phyloP scores from a whole-genome alignment of 2,888 invertebrate species.

The Cryptophagus acutangulus region DNA sequence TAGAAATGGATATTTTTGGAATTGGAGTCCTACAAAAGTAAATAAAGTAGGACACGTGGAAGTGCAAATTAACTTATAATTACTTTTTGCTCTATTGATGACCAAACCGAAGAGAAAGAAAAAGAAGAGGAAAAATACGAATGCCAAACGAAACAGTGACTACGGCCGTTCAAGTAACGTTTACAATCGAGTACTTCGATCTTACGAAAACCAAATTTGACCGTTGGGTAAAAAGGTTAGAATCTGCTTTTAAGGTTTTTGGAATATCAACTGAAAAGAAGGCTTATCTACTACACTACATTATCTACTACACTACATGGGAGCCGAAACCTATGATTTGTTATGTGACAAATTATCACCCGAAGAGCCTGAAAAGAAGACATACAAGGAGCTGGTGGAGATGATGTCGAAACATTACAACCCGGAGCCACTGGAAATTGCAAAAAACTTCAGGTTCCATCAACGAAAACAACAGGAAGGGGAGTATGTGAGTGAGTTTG shows the following conservation, averaged over 20 bases:
- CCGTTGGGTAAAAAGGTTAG: slow-evolving; percentile 15
- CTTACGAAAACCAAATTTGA: slow-evolving; percentile 8
- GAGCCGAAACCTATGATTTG: slow-evolving; percentile 12
- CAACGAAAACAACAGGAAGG: slow-evolving; percentile 26
- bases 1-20: no score
- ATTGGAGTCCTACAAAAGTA: no score
- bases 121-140: no score
- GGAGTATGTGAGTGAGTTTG: slow-evolving; percentile 23
- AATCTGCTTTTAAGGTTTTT: slow-evolving; percentile 16
- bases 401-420: slow-evolving; percentile 15
- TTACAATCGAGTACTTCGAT: slow-evolving; percentile 14
- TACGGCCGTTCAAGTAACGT: not conserved
- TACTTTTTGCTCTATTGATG: no score
- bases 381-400: slow-evolving; percentile 10
- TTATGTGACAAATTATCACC: slow-evolving; percentile 21
- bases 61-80: no score
- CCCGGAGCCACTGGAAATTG: slow-evolving; percentile 22
- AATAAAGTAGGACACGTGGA: no score
- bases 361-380: slow-evolving; percentile 6
- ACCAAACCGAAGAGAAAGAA: no score
- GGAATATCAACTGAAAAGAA: slow-evolving; percentile 4
- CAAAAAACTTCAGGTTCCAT: slow-evolving; percentile 28
- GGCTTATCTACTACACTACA: slow-evolving; percentile 9
- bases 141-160: no score
- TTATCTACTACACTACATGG: slow-evolving; percentile 20